These are phyloP conservation scores for Hystrix cristata DNA, from an alignment of 2,113 vertebrate species.

Conservation along the genomic window DNA sequence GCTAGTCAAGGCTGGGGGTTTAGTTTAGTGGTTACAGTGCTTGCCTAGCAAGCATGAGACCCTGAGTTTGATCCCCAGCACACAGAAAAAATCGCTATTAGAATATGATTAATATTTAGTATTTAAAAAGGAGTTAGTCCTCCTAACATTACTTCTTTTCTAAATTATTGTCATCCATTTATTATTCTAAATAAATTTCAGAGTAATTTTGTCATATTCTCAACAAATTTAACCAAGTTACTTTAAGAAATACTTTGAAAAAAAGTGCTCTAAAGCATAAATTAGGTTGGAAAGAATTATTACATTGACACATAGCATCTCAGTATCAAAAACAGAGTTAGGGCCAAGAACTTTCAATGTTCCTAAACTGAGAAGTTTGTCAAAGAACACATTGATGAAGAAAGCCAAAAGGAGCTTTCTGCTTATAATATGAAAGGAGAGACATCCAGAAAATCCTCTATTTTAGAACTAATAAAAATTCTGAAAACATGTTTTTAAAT, in stretches of 20 bases:
- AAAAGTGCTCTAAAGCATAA: slow-evolving; percentile 18
- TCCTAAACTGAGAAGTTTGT: neutral
- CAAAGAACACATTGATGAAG: slow-evolving; percentile 32
- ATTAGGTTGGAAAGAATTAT: slow-evolving; percentile 5
- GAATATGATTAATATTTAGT: neutral
- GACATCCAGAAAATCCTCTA: neutral
- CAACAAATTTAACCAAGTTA: slow-evolving; percentile 22
- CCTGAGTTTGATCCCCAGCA: too few species aligned
- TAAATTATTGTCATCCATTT: neutral
- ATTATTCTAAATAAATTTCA: slow-evolving; percentile 40
- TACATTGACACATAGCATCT: neutral
- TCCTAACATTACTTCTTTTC: slow-evolving; percentile 20
- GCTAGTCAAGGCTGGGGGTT: too few species aligned
- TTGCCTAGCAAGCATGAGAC: too few species aligned
- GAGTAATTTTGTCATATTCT: slow-evolving; percentile 16
- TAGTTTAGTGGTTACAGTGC: too few species aligned
- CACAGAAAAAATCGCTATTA: neutral
- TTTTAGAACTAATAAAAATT: slow-evolving; percentile 1
- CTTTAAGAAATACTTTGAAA: neutral
- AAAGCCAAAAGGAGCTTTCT: slow-evolving; percentile 42
- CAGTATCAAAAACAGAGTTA: slow-evolving; percentile 2
- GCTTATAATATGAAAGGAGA: neutral
- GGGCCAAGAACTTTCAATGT: neutral
- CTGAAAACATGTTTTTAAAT: slow-evolving; percentile 39
- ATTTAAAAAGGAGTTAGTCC: neutral